These are phyloP conservation scores for Drosophila kepulauana DNA, from an alignment of 1,140 invertebrate species.

Conservation along the genomic window DNA sequence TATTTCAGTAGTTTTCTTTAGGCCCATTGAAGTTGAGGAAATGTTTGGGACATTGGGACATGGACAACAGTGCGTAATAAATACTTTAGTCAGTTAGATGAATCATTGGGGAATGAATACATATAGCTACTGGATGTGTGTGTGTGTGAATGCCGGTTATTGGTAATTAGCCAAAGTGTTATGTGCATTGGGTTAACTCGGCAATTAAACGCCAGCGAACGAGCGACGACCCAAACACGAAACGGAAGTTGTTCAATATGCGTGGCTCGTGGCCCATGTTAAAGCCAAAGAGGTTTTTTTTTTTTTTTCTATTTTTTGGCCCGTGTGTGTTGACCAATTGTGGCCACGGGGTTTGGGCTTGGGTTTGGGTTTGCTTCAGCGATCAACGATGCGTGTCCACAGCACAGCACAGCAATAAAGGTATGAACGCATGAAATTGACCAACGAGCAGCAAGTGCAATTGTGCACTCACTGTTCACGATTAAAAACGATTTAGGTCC, in stretches of 20 bases:
- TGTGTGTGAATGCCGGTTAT: constrained; percentile 23
- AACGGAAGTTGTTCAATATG: constrained; percentile 79
- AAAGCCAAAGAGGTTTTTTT: too few species aligned
- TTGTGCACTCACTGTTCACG: constrained; percentile 15
- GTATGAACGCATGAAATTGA: constrained; percentile 78
- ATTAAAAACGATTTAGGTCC: constrained; percentile 73
- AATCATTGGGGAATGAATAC: constrained; percentile 1
- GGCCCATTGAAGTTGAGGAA: too few species aligned
- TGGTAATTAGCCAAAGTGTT: constrained; percentile 67
- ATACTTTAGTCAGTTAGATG: neutral
- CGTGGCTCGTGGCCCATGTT: constrained; percentile 45
- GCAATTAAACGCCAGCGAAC: constrained; percentile 57
- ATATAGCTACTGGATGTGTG: too few species aligned
- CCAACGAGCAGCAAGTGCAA: constrained; percentile 30
- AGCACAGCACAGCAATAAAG: constrained; percentile 24
- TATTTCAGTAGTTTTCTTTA: too few species aligned
- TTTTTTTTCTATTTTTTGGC: too few species aligned
- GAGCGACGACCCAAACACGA: constrained; percentile 37
- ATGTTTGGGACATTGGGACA: too few species aligned
- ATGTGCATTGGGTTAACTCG: constrained; percentile 71
- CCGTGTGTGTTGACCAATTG: too few species aligned
- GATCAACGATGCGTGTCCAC: constrained; percentile 69
- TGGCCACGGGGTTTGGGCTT: too few species aligned
- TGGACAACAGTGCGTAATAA: too few species aligned
- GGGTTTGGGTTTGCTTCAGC: neutral